A percentile compares a stretch with the other conserved stretches of the same genome.
Conservation (phyloP, 1,140 invertebrate genomes). For the Dinothrombium tinctorium region DNA sequence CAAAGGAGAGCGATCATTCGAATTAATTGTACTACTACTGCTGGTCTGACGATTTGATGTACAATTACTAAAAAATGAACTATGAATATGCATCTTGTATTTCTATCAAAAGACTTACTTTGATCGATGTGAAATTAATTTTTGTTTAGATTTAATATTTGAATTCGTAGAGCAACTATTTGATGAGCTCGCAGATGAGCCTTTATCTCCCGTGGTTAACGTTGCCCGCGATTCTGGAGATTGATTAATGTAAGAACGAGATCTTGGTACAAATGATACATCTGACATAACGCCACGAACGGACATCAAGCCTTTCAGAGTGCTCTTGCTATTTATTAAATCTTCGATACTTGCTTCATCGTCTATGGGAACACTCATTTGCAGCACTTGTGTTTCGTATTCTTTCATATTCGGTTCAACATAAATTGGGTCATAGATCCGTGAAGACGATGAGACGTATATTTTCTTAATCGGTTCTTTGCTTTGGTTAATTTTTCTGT, state of each 20-base stretch:
- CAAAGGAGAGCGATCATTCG: no score
- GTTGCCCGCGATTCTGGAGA: no score
- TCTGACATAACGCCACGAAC: background rate
- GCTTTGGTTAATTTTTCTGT: background rate
- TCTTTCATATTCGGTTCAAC: constrained; percentile 53
- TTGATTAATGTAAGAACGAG: background rate
- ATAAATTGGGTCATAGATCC: constrained; percentile 47
- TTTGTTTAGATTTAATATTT: no score
- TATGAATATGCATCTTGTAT: no score
- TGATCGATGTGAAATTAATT: no score
- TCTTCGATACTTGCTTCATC: constrained; percentile 11
- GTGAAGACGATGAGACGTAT: constrained; percentile 30
- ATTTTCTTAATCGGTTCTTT: background rate
- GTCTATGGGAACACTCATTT: constrained; percentile 44
- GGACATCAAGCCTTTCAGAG: background rate
- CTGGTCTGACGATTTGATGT: no score
- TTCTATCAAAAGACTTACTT: no score
- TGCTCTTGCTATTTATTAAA: background rate
- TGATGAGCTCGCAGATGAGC: no score
- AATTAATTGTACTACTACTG: no score
- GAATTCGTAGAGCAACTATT: no score
- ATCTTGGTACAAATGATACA: background rate
- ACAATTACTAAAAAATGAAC: no score
- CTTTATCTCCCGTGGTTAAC: no score
- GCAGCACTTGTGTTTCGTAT: constrained; percentile 61